Base-by-base conservation (phyloP, 92 coral and sea anemone species). In the Zoanthus sociatus region DNA sequence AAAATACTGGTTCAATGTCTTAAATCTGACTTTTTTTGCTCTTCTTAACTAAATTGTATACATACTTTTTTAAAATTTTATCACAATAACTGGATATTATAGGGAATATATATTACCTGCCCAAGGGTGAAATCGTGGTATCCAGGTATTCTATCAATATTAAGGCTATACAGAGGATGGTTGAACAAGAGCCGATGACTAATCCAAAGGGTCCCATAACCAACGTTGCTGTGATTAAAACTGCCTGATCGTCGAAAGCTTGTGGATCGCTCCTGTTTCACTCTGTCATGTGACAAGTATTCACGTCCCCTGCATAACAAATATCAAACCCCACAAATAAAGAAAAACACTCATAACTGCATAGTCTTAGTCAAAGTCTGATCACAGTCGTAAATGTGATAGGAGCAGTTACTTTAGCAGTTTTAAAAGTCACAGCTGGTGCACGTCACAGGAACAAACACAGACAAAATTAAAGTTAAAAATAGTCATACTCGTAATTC, bases 91-190 rank as follows among this genome's bases (percentile, higher is more conserved):
- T 37, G 42, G 42, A 2, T 63, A 63, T 16, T 67, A 18, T 6
- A 21, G 74, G 74, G 3, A 30, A 31, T 12, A 13, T 26, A 6
- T 73, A 37, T 73, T 91, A 97, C 99, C 94, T 97, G 99, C 71
- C 99, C 99, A 79, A 95, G 74, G 31, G 97, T 90, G 91, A 89
- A 97, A 77, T 94, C 96, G 73, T 97, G 97, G 76, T 95, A 95
- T 51, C 99, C 98, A 64, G 91, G 89, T 64, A 97, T 94, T 78
- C 99, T 93, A 66, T 97, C 99, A 37, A 92, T 90, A 79, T 97
- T 97, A 54, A 91, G 98, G 70, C 99, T 98, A 83, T 97, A 97
- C 79, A 97, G 95, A 46, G 96, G 96, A 71, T 92, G 94, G 69
- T 90, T 95, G 58, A 93, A 94, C 71, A 94, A 42, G 89, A 93